Conservation (phyloP, 2,888 invertebrate genomes). For the Caradrina kadenii region DNA sequence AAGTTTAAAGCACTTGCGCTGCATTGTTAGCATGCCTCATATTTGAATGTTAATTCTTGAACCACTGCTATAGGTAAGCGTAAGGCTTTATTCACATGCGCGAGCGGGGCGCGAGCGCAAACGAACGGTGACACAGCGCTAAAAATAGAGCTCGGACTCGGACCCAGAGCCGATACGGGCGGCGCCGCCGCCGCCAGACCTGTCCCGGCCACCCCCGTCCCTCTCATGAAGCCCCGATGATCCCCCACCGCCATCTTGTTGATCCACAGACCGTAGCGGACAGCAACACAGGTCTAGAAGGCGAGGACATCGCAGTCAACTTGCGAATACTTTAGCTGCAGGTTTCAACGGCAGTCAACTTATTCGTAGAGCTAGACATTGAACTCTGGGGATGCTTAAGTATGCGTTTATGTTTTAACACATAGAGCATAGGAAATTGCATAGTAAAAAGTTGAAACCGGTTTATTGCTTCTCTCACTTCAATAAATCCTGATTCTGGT, state of each 20-base stretch:
- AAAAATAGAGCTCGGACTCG: conserved; percentile 85
- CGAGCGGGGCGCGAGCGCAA: conserved; percentile 73
- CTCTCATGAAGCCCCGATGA: conserved; percentile 75
- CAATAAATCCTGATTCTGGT: conserved; percentile 65
- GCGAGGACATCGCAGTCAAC: conserved; percentile 77
- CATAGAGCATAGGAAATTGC: conserved; percentile 69
- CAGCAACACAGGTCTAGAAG: conserved; percentile 74
- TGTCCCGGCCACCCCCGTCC: conserved; percentile 78
- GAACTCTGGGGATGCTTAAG: conserved; percentile 59
- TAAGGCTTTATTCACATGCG: conserved; percentile 65
- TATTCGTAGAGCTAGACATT: conserved; percentile 60
- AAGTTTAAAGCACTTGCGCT: conserved; percentile 58
- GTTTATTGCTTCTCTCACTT: conserved; percentile 72
- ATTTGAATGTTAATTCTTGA: conserved; percentile 62
- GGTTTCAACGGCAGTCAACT: conserved; percentile 60
- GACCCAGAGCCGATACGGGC: conserved; percentile 76
- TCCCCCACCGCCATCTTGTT: conserved; percentile 85
- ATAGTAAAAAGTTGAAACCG: conserved; percentile 72
- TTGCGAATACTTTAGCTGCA: conserved; percentile 66
- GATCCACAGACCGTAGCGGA: conserved; percentile 79
- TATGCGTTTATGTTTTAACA: conserved; percentile 58
- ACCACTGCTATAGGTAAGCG: conserved; percentile 65
- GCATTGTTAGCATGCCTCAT: conserved; percentile 58
- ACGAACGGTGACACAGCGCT: conserved; percentile 88
- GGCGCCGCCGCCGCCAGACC: conserved; percentile 72